Evolutionary conservation across 2,888 invertebrate genomes (phyloP).

Genomic region (Dascillus cervinus): DNA sequence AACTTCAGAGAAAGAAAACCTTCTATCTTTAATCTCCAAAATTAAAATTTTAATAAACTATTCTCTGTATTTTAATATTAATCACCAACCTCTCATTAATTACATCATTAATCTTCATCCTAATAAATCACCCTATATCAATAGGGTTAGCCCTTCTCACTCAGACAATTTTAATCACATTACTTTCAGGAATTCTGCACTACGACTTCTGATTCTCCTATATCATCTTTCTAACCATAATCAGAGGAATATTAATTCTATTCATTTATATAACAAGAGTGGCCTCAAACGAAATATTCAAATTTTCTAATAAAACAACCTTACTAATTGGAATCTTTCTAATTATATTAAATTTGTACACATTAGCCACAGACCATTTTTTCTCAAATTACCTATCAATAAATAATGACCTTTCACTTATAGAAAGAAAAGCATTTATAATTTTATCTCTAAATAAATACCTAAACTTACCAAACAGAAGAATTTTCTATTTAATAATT

Average conservation of each 20-base stretch:
- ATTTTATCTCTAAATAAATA: conserved; percentile 46
- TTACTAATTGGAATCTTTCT: conserved; percentile 26
- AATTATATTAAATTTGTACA: conserved; percentile 32
- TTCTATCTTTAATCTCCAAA: too few species aligned
- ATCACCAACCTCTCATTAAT: conserved; percentile 30
- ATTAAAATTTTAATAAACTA: conserved; percentile 46
- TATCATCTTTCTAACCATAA: conserved; percentile 54
- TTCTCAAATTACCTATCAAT: conserved; percentile 30
- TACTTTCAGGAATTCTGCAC: conserved; percentile 45
- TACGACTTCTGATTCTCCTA: conserved; percentile 53
- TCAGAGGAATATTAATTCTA: conserved; percentile 57
- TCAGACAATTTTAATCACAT: conserved; percentile 46
- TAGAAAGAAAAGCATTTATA: conserved; percentile 8
- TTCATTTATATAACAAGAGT: conserved; percentile 58
- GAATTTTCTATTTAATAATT: conserved; percentile 48
- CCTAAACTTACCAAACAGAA: conserved; percentile 46
- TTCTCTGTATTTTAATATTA: background rate
- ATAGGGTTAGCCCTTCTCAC: conserved; percentile 49
- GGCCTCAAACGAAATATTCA: conserved; percentile 55
- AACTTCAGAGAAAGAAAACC: conserved; percentile 55
- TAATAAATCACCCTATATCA: conserved; percentile 46
- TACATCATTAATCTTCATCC: conserved; percentile 39
- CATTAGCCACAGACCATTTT: conserved; percentile 27
- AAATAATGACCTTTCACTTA: conserved; percentile 22
- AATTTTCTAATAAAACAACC: conserved; percentile 34